Evolutionary conservation across 2,113 vertebrate species (phyloP).

Genomic region (Bostrychus sinensis): DNA sequence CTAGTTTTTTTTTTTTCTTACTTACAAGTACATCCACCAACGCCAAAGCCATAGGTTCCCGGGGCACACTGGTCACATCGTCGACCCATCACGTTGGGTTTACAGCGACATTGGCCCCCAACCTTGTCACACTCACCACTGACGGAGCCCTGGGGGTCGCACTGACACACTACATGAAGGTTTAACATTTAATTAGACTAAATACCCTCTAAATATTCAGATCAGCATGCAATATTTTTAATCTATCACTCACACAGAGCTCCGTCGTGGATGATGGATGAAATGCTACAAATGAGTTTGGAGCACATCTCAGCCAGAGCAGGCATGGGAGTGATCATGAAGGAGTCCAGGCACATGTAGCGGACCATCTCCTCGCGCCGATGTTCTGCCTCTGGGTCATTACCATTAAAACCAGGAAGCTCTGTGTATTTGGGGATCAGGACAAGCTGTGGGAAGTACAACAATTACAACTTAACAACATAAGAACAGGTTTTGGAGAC

Average conservation of each 20-base stretch:
- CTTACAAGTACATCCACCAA: slow-evolving; percentile 85
- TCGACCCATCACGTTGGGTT: slow-evolving; percentile 81
- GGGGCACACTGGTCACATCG: slow-evolving; percentile 83
- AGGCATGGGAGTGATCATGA: slow-evolving; percentile 76
- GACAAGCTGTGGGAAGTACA: slow-evolving; percentile 80
- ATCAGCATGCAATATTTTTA: neutral
- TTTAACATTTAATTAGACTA: neutral
- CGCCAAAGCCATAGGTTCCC: slow-evolving; percentile 84
- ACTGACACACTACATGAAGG: slow-evolving; percentile 81
- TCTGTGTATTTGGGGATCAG: slow-evolving; percentile 82
- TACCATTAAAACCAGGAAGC: slow-evolving; percentile 81
- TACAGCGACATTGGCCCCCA: slow-evolving; percentile 86
- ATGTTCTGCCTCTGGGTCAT: slow-evolving; percentile 48
- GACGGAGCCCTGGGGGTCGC: slow-evolving; percentile 85
- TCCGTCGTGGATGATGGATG: slow-evolving; percentile 80
- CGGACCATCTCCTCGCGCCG: slow-evolving; percentile 80
- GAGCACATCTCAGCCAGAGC: slow-evolving; percentile 80
- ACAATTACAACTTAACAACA: too few species aligned
- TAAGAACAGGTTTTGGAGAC: too few species aligned
- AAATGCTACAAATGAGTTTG: slow-evolving; percentile 86
- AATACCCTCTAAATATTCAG: neutral
- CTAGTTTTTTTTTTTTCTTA: too few species aligned
- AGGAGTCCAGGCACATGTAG: slow-evolving; percentile 86
- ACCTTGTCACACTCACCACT: slow-evolving; percentile 83
- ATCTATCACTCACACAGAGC: slow-evolving; percentile 80